These are phyloP conservation scores for Acropternis orthonyx DNA, from an alignment of 2,797 vertebrate species.

Conservation along the genomic window DNA sequence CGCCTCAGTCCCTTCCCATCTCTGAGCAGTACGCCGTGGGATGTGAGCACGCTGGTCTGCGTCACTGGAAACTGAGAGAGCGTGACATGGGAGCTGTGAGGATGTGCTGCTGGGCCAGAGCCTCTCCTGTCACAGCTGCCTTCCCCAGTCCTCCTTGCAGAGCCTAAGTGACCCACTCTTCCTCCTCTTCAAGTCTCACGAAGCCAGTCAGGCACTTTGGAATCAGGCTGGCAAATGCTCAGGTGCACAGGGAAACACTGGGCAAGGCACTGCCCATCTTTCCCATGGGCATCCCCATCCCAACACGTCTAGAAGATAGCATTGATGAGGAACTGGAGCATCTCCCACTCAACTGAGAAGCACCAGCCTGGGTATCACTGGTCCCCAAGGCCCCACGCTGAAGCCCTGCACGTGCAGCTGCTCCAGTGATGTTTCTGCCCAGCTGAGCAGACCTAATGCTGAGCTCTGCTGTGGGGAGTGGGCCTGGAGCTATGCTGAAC, in stretches of 20 bases:
- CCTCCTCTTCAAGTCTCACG: background rate
- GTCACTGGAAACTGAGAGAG: background rate
- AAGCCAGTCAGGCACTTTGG: background rate
- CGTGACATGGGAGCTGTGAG: background rate
- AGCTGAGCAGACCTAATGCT: rapidly evolving
- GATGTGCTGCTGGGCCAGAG: background rate
- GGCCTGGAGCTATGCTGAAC: background rate
- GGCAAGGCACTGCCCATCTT: background rate
- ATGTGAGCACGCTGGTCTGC: rapidly evolving
- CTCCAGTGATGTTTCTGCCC: background rate
- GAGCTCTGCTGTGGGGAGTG: background rate
- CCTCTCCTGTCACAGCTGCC: background rate
- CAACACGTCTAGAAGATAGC: rapidly evolving
- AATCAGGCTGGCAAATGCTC: rapidly evolving
- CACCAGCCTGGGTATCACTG: background rate
- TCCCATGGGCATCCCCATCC: background rate
- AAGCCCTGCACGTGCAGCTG: rapidly evolving
- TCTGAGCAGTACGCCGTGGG: background rate
- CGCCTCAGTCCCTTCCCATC: background rate
- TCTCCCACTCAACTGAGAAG: background rate
- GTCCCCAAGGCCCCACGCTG: background rate
- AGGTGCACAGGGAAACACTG: background rate
- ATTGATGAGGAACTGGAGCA: background rate
- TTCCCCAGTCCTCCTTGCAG: background rate
- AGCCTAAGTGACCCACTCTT: background rate